phyloP scores from a whole-genome alignment of 2,113 vertebrate genomes.

The Lasiurus cinereus region DNA sequence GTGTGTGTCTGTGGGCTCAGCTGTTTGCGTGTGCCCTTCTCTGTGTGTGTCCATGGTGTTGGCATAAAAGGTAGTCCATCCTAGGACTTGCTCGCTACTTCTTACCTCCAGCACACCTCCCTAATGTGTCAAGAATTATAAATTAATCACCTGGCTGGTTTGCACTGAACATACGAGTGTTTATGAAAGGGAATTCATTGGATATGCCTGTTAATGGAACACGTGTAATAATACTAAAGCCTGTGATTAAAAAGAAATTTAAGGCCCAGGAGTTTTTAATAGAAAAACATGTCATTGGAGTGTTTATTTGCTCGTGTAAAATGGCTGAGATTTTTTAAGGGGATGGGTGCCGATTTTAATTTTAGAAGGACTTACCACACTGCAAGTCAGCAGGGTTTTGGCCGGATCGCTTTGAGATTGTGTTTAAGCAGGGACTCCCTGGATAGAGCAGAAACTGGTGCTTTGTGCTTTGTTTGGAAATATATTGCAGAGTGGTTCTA shows the following conservation, averaged over 20 bases:
- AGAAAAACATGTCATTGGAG: conserved; percentile 84
- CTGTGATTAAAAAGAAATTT: conserved; percentile 85
- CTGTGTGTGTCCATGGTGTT: conserved; percentile 54
- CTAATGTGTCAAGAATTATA: conserved; percentile 82
- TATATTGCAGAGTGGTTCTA: not conserved
- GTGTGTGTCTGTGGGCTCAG: not conserved
- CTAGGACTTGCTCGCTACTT: conserved; percentile 62
- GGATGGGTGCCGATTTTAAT: conserved; percentile 3
- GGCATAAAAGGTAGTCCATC: conserved; percentile 59
- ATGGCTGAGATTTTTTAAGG: conserved; percentile 66
- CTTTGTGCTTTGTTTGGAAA: conserved; percentile 1
- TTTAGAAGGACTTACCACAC: conserved; percentile 67
- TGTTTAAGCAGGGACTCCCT: conserved; percentile 49
- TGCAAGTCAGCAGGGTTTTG: conserved; percentile 1
- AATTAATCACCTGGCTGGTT: conserved; percentile 82
- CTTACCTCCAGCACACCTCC: conserved; percentile 69
- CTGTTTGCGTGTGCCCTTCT: not conserved
- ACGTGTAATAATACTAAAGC: conserved; percentile 86
- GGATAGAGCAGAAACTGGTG: not conserved
- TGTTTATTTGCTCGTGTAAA: conserved; percentile 84
- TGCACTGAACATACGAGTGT: conserved; percentile 80
- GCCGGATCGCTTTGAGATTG: not conserved
- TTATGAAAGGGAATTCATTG: conserved; percentile 85
- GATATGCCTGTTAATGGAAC: conserved; percentile 84
- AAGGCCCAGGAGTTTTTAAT: conserved; percentile 79